Conservation (phyloP, 2,888 invertebrate genomes). For the Noctua janthina region DNA sequence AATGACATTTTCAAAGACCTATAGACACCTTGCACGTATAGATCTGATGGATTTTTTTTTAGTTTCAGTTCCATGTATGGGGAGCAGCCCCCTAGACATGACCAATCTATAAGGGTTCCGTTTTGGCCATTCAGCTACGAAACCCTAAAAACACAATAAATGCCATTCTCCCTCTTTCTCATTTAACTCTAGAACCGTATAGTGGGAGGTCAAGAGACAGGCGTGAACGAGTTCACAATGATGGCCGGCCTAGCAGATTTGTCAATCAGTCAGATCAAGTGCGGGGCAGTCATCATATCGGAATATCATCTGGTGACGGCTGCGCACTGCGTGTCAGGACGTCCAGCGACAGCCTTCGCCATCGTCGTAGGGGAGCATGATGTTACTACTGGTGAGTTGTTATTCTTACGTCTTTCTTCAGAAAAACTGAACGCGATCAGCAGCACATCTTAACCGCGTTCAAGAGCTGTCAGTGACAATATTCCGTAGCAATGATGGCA, state of each 20-base stretch:
- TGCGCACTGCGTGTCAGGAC: constrained; percentile 89
- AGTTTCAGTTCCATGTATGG: too few species aligned
- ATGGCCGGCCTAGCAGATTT: constrained; percentile 78
- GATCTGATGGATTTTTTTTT: too few species aligned
- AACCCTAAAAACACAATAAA: neutral
- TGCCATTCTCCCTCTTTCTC: neutral
- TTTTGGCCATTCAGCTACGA: too few species aligned
- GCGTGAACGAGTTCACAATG: constrained; percentile 82
- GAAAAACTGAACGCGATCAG: neutral
- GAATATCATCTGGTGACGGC: constrained; percentile 86
- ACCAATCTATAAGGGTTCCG: too few species aligned
- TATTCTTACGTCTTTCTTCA: neutral
- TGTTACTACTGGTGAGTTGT: constrained; percentile 73
- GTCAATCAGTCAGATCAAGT: constrained; percentile 80
- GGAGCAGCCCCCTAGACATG: too few species aligned
- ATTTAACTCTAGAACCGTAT: constrained; percentile 79
- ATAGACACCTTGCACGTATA: too few species aligned
- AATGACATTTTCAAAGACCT: too few species aligned
- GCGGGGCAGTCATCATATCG: constrained; percentile 90
- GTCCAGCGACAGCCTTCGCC: constrained; percentile 71
- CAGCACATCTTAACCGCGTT: neutral
- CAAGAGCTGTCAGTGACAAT: neutral
- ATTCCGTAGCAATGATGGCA: neutral
- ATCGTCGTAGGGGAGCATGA: constrained; percentile 90
- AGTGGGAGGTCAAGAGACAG: constrained; percentile 82